Percentiles rank a stretch among this genome's conserved stretches.
These are phyloP conservation scores for Eupithecia tripunctaria DNA, from an alignment of 2,888 invertebrate genomes.

Conservation along the genomic window DNA sequence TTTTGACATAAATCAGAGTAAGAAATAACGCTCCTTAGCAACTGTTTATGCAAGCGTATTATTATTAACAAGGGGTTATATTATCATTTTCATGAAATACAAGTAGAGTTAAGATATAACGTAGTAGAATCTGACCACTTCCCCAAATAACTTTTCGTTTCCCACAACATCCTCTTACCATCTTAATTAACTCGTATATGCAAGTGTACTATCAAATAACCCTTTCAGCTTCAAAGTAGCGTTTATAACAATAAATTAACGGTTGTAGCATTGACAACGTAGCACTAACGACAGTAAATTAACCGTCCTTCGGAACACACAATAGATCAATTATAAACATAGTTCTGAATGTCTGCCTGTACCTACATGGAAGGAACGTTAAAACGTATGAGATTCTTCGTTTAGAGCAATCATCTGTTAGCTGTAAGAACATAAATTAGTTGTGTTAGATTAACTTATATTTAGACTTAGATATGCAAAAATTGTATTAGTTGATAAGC, in stretches of 20 bases:
- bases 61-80: background rate
- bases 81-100: background rate
- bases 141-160: background rate
- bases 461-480: too few relatives aligned
- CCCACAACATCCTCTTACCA: background rate
- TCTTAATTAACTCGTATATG: background rate
- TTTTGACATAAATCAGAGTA: too few relatives aligned
- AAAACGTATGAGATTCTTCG: background rate
- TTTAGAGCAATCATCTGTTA: background rate
- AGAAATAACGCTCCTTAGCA: too few relatives aligned
- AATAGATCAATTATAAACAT: constrained; percentile 66
- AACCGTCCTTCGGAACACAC: constrained; percentile 59
- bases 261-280: constrained; percentile 30
- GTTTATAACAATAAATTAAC: background rate
- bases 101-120: background rate
- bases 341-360: constrained; percentile 46
- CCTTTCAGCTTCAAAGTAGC: background rate
- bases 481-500: too few relatives aligned
- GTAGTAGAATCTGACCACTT: background rate
- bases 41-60: too few relatives aligned
- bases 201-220: background rate
- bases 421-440: too few relatives aligned
- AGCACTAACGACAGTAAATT: constrained; percentile 49
- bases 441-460: too few relatives aligned
- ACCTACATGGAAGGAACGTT: background rate